Base-by-base conservation (phyloP, 92 coral and sea anemone genomes). In the Zoanthus sansibaricus region DNA sequence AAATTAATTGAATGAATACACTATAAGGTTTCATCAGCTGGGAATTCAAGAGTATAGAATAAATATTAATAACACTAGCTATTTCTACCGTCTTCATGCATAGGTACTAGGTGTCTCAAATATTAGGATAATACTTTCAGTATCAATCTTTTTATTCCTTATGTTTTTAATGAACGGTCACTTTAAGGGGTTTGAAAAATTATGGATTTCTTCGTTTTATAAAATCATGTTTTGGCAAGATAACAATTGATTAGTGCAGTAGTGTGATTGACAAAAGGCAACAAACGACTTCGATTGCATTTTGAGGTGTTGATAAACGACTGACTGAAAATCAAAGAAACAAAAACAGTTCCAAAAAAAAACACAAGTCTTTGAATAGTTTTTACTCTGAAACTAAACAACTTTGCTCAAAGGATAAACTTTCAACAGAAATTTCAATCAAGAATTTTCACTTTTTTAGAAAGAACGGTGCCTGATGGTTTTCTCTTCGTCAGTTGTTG, bases 231-330 rank as follows among this genome's bases (percentile, higher is more conserved):
- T 69, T 32, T 69, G 17, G 74, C 74, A 8, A 14, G 74, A 13
- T 15, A 20, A 32, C 17, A 69, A n/a, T 16, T 30, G 12, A 69
- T 21, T 69, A 69, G 46, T 69, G 13, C 74, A 9, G 74, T 7
- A 10, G 4, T 67, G 25, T 69, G 45, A 30, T 15, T 62, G 69
- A 62, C 25, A 17, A 31, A 69, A 69, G 31, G 31, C 74, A 31
- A 69, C 42, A 4, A 37, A 37, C 16, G 74, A 9, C 45, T 17
- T 2, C 5, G 16, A 69, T 69, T 31, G 84, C 42, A 18, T 61
- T 62, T 42, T 55, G 54, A 58, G 42, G 55, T 79, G 84, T 62
- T 17, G 74, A 69, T 30, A 12, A 14, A 31, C 74, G 13, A 69
- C 74, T 33, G 74, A 69, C 74, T 37, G 42, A 37, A 37, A 69